These are phyloP conservation scores for Epistrophe eligans DNA, from an alignment of 2,888 invertebrate genomes.

Conservation along the genomic window DNA sequence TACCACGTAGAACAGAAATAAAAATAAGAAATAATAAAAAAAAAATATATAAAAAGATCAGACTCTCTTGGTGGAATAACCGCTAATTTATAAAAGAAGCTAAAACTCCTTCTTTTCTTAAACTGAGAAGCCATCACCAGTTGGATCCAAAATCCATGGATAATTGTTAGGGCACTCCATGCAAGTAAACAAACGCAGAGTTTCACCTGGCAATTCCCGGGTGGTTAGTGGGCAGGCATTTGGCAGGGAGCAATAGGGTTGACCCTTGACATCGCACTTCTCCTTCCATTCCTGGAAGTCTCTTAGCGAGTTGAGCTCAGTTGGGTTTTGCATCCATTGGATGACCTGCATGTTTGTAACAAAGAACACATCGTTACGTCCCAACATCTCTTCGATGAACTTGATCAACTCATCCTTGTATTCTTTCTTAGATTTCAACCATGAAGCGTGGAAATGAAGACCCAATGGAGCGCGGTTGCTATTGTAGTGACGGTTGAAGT, in stretches of 20 bases:
- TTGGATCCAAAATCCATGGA: slow-evolving; percentile 97
- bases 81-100: slow-evolving; percentile 76
- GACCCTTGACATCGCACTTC: slow-evolving; percentile 96
- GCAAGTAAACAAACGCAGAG: slow-evolving; percentile 95
- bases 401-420: slow-evolving; percentile 95
- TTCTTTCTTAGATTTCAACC: slow-evolving; percentile 97
- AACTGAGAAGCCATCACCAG: slow-evolving; percentile 95
- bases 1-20: slow-evolving; percentile 36
- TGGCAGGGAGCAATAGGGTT: slow-evolving; percentile 95
- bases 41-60: slow-evolving; percentile 79
- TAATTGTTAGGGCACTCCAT: slow-evolving; percentile 98
- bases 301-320: slow-evolving; percentile 92
- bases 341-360: slow-evolving; percentile 96
- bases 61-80: slow-evolving; percentile 84
- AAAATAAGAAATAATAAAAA: slow-evolving; percentile 51
- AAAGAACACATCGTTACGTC: slow-evolving; percentile 95
- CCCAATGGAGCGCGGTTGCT: slow-evolving; percentile 97
- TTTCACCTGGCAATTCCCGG: slow-evolving; percentile 95
- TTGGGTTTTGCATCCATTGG: slow-evolving; percentile 98
- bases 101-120: slow-evolving; percentile 82
- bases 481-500: slow-evolving; percentile 96
- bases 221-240: slow-evolving; percentile 96
- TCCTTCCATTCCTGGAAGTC: slow-evolving; percentile 98
- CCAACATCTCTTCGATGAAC: slow-evolving; percentile 96
- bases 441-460: slow-evolving; percentile 97